Conservation (phyloP, 1,140 invertebrate genomes). For the Laodelphax striatellus region DNA sequence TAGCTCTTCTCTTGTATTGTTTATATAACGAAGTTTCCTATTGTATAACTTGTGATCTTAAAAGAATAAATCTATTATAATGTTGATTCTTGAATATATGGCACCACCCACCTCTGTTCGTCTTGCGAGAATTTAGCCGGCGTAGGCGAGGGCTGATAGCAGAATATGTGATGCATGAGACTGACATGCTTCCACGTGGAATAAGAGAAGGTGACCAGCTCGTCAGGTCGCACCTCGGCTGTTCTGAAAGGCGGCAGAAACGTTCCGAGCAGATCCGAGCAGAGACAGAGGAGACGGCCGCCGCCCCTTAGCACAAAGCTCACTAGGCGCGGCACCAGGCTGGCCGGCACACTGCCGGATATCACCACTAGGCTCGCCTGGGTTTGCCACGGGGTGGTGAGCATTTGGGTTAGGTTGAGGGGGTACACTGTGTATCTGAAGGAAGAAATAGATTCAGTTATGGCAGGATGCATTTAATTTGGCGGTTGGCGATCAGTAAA, state of each 20-base stretch:
- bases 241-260: conserved; percentile 68
- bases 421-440: conserved; percentile 63
- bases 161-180: conserved; percentile 78
- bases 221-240: conserved; percentile 68
- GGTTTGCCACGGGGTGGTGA: conserved; percentile 52
- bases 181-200: conserved; percentile 68
- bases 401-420: conserved; percentile 46
- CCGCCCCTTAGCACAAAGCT: conserved; percentile 56
- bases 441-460: conserved; percentile 18
- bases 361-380: conserved; percentile 63
- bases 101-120: not conserved
- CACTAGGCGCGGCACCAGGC: conserved; percentile 49
- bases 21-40: too few species aligned
- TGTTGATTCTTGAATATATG: not conserved
- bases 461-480: too few species aligned
- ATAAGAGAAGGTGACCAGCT: conserved; percentile 70
- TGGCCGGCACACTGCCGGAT: conserved; percentile 54
- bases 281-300: conserved; percentile 66
- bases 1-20: too few species aligned
- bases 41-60: too few species aligned
- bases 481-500: too few species aligned
- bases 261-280: conserved; percentile 66
- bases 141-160: conserved; percentile 70
- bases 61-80: too few species aligned
- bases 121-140: conserved; percentile 55